Evolutionary conservation across 2,113 vertebrate species (phyloP).

Genomic region (Phoxinus phoxinus): DNA sequence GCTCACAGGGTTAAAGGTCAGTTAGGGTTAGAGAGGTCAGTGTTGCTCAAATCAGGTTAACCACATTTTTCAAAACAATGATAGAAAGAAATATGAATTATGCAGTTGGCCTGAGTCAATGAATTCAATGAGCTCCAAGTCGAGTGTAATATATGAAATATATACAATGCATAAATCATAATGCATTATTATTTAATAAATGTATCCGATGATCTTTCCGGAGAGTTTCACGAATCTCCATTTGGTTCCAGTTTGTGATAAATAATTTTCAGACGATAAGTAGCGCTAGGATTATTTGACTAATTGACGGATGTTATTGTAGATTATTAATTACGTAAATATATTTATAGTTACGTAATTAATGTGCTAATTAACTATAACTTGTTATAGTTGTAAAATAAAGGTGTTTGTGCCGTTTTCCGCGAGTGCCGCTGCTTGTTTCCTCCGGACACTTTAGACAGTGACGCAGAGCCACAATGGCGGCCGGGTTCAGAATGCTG

Average conservation of each 20-base stretch:
- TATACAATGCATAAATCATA: too few species aligned
- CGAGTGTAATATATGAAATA: too few species aligned
- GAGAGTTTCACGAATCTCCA: neutral
- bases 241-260: neutral
- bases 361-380: too few species aligned
- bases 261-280: neutral
- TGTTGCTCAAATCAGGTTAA: too few species aligned
- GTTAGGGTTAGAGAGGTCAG: too few species aligned
- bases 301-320: neutral
- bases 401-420: neutral
- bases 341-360: too few species aligned
- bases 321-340: too few species aligned
- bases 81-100: too few species aligned
- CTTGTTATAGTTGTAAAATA: neutral
- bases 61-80: too few species aligned
- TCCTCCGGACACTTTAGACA: neutral
- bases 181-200: neutral
- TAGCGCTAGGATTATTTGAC: neutral
- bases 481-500: constrained; percentile 58
- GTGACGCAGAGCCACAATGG: constrained; percentile 11
- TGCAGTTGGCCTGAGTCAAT: too few species aligned
- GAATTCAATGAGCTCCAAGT: too few species aligned
- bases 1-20: too few species aligned
- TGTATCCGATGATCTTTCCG: neutral
- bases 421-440: neutral